Evolutionary conservation across 2,797 vertebrate genomes (phyloP).

Genomic region (Oreonectes daqikongensis): DNA sequence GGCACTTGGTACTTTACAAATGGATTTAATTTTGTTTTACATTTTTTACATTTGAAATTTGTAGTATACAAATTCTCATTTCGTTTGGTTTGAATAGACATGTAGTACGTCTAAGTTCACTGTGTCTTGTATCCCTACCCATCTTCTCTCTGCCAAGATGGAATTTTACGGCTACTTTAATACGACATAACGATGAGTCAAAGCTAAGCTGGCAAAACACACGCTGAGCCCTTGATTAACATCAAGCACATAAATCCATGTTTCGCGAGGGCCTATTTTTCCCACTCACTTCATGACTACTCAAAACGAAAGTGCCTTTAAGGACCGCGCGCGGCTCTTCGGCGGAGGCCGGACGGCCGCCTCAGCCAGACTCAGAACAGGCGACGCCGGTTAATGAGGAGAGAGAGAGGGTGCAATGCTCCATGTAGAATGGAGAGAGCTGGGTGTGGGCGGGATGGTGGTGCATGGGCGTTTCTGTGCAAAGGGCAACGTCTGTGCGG

Average conservation of each 20-base stretch:
- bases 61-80: not conserved
- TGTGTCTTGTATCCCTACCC: not conserved
- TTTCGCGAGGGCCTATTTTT: constrained; percentile 46
- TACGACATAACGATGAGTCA: constrained; percentile 39
- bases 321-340: constrained; percentile 40
- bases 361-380: constrained; percentile 43
- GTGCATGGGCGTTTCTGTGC: constrained; percentile 71
- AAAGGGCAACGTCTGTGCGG: constrained; percentile 73
- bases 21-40: too few relatives aligned
- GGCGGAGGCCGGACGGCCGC: constrained; percentile 32
- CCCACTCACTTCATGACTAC: constrained; percentile 48
- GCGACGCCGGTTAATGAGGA: constrained; percentile 34
- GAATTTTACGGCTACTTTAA: constrained; percentile 34
- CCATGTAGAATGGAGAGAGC: constrained; percentile 65
- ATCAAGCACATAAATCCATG: constrained; percentile 55
- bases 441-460: constrained; percentile 61
- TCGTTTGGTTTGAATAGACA: not conserved
- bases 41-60: not conserved
- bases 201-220: constrained; percentile 49
- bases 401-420: constrained; percentile 59
- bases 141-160: constrained; percentile 24
- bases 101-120: constrained; percentile 8
- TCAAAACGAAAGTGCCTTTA: constrained; percentile 48
- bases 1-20: too few relatives aligned
- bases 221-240: constrained; percentile 56